Evolutionary conservation across 2,113 vertebrate species (phyloP).

Genomic region (Pardalotus punctatus): DNA sequence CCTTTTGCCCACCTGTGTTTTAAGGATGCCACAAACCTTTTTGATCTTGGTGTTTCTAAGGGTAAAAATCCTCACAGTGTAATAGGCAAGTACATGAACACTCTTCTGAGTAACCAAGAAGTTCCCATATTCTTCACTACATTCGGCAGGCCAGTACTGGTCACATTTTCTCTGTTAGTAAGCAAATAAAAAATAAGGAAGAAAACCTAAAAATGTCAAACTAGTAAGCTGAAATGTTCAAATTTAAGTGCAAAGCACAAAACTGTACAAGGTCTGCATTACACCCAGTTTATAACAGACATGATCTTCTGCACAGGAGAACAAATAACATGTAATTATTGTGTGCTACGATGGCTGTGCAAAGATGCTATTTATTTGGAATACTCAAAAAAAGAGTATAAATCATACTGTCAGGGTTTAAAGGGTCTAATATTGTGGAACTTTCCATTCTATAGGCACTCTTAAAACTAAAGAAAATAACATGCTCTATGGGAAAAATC

Average conservation of each 20-base stretch:
- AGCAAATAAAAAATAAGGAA: background rate
- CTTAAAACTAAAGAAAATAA: background rate
- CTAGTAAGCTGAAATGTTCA: background rate
- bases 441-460: background rate
- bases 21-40: constrained; percentile 77
- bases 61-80: constrained; percentile 89
- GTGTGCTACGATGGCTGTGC: background rate
- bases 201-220: background rate
- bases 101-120: constrained; percentile 88
- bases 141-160: constrained; percentile 93
- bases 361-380: background rate
- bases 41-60: constrained; percentile 85
- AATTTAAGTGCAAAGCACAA: background rate
- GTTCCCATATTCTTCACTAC: constrained; percentile 89
- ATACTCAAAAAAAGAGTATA: background rate
- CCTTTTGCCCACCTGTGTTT: background rate
- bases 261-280: background rate
- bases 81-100: constrained; percentile 83
- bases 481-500: background rate
- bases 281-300: background rate
- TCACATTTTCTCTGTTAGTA: constrained; percentile 91
- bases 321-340: background rate
- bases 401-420: background rate
- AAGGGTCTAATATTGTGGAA: background rate
- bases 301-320: background rate